Evolutionary conservation across 2,113 vertebrate genomes (phyloP), one percentile per base, ranked within the genome.

Genomic region (Mastomys natalensis): DNA sequence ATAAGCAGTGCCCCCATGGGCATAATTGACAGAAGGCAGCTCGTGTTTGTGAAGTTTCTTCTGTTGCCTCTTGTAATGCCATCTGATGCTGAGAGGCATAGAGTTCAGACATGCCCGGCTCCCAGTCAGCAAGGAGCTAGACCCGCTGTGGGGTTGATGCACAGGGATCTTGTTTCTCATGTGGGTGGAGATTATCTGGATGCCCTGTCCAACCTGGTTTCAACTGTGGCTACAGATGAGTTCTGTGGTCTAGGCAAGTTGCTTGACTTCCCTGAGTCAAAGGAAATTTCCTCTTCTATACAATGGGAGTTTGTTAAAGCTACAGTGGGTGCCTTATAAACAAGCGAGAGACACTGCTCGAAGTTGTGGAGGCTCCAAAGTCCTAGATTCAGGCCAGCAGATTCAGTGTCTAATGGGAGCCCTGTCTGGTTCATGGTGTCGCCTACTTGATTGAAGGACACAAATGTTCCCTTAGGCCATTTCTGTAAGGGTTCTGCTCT

Each of bases 181-280:
- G 53, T 19, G 22, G 85, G 73, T 58, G 24, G 11, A 53, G 48
- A 55, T 74, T 17, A 12, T 29, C 72, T 17, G 16, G n/a, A 43
- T 40, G 84, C n/a, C 34, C 4, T 48, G 24, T 72, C 66, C 16
- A 70, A 1, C 29, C 72, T 72, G 64, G 5, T 85, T 89, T 90
- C 55, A 88, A 17, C 81, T 74, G 62, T 88, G 58, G 62, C 62
- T 90, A 11, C 26, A 37, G 48, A 31, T 51, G 58, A 89, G 43
- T 45, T 81, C 84, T 91, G 55, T 70, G 87, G 86, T 94, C 70
- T 81, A 58, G 93, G 43, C 40, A 77, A 72, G 66, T 81, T 37
- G 3, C 31, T 93, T 62, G 64, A 45, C 37, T 24, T 92, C 48
- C 17, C 5, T 8, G 24, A 91, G 51, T 19, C 51, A 16, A 73